Evolutionary conservation across 2,113 vertebrate species (phyloP), one percentile per base, ranked within the genome.

Genomic region (Phyllostomus hastatus): DNA sequence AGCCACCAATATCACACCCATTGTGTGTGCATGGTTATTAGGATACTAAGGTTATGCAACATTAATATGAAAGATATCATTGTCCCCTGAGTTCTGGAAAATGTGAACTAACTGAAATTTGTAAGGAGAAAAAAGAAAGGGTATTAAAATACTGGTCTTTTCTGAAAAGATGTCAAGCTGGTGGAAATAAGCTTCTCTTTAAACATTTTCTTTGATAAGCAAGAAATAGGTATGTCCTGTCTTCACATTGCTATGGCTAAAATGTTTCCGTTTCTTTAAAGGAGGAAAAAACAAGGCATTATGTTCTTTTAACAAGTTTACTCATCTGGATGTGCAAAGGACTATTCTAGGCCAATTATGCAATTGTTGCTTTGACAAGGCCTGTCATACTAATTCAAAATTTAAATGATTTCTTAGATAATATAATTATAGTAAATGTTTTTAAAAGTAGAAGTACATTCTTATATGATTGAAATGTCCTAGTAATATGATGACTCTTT

Each of bases 341-440:
- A 91, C 64, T 46, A 28, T 94, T 97, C 38, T 83, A 87, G 48
- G 78, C 17, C 78, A 96, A 38, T 93, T 94, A 61, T 24, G 92
- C 81, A 69, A 19, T 33, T 94, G 61, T 86, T 93, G 20, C n/a
- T 96, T 96, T 94, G 72, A 93, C 73, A 95, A 97, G 14, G 1
- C 46, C 73, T 94, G 52, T 89, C 91, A 83, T 75, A 89, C 31
- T 57, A 52, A 90, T 93, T 94, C 87, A 95, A 72, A 83, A 94
- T 93, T 96, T 85, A 95, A 96, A 75, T 86, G 35, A 73, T 66
- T 95, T 86, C 26, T 93, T 94, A 88, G 66, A 81, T 95, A 96
- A 96, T 84, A 78, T 59, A 88, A 91, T 73, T 85, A 90, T n/a
- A 48, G 26, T 24, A 80, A 87, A 64, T 86, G 41, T 78, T 96